Percentiles rank a stretch among this genome's conserved stretches.
phyloP scores from a whole-genome alignment of 2,797 vertebrate species.

The Neopelma chrysocephalum region DNA sequence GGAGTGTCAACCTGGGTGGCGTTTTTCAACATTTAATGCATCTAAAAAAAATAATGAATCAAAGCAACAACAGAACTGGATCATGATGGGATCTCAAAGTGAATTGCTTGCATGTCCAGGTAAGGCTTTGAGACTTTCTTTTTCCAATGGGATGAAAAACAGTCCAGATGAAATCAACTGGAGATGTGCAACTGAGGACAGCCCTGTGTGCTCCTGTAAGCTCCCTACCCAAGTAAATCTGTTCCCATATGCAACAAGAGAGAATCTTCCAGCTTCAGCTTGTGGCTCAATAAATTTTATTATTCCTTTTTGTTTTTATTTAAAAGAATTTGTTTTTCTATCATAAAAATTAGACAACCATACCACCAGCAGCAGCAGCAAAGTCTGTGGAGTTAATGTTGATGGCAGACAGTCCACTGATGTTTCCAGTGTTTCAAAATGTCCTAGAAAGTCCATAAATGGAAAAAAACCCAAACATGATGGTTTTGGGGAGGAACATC shows the following conservation, averaged over 20 bases:
- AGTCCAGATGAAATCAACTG: constrained; percentile 9
- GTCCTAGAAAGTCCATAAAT: constrained; percentile 58
- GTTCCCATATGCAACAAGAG: constrained; percentile 58
- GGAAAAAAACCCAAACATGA: constrained; percentile 44
- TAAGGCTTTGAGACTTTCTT: constrained; percentile 19
- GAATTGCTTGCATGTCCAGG: constrained; percentile 2
- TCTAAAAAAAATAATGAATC: constrained; percentile 13
- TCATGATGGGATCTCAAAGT: neutral
- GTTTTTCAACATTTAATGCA: constrained; percentile 15
- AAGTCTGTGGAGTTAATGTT: constrained; percentile 75
- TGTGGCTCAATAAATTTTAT: constrained; percentile 79
- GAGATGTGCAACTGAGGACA: constrained; percentile 25
- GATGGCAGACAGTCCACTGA: constrained; percentile 70
- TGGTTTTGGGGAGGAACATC: constrained; percentile 56
- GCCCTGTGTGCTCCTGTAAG: constrained; percentile 11
- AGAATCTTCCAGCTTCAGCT: constrained; percentile 65
- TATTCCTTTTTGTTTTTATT: constrained; percentile 79
- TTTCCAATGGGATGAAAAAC: neutral
- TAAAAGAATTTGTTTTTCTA: constrained; percentile 79
- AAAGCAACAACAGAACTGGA: constrained; percentile 14
- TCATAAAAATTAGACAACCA: constrained; percentile 80
- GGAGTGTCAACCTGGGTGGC: neutral
- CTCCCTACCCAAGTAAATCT: constrained; percentile 55
- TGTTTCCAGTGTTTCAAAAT: constrained; percentile 58
- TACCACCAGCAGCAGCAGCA: constrained; percentile 73